These are phyloP conservation scores for Athripsodes cinereus DNA, from an alignment of 2,888 invertebrate genomes.

Conservation along the genomic window DNA sequence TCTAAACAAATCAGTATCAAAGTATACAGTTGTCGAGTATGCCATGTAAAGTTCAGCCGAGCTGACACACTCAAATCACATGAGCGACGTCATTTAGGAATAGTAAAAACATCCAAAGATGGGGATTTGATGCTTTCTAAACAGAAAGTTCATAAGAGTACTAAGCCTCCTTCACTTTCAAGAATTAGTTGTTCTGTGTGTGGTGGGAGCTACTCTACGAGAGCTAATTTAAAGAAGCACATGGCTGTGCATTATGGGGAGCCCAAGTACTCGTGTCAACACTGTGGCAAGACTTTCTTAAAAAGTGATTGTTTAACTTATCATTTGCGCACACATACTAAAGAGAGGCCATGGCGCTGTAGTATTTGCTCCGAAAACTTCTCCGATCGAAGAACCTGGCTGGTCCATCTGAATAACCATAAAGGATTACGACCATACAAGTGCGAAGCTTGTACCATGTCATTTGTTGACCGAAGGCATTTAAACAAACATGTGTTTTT, in stretches of 20 bases:
- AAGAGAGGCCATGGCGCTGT: constrained; percentile 1
- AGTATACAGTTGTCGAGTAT: neutral
- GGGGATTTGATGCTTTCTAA: neutral
- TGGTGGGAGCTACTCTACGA: neutral
- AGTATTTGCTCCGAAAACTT: neutral
- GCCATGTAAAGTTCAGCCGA: neutral
- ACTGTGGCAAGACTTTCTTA: neutral
- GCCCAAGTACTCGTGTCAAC: neutral
- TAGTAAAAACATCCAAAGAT: neutral
- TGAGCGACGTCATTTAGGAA: neutral
- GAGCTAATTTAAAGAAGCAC: neutral
- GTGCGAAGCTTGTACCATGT: neutral
- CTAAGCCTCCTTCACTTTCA: neutral
- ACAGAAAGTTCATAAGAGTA: neutral
- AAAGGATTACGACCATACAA: constrained; percentile 1
- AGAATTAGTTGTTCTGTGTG: neutral
- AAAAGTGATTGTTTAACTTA: neutral
- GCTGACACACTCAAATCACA: neutral
- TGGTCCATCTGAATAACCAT: constrained; percentile 1
- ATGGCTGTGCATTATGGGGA: neutral
- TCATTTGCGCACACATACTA: constrained; percentile 3
- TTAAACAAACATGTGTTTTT: neutral
- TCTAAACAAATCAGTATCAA: neutral
- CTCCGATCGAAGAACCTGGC: neutral
- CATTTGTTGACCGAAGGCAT: constrained; percentile 3